phyloP scores from a whole-genome alignment of 2,113 vertebrate species.

The Leucopsar rothschildi region DNA sequence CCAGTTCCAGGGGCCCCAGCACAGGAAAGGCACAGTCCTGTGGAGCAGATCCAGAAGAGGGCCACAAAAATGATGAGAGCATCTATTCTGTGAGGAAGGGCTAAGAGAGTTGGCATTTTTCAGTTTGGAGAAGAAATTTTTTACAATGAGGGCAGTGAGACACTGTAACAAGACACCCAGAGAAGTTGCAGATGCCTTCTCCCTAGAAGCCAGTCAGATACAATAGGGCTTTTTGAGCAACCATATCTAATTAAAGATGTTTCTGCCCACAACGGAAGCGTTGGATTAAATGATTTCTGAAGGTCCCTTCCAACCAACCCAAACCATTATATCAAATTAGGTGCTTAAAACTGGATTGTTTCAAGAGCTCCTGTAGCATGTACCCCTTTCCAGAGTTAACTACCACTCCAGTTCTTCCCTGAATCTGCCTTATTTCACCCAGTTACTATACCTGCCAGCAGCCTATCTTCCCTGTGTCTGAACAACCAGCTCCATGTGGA shows the following conservation, averaged over 20 bases:
- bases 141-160: neutral
- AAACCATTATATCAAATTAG: neutral
- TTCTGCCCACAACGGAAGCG: neutral
- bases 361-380: neutral
- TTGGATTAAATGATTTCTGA: neutral
- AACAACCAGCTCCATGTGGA: neutral
- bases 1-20: neutral
- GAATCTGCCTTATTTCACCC: neutral
- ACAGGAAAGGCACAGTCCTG: neutral
- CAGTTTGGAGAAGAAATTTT: neutral
- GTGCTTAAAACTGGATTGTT: neutral
- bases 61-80: neutral
- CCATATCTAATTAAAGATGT: neutral
- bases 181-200: neutral
- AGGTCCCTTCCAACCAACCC: neutral
- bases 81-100: neutral
- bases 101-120: neutral
- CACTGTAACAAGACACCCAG: neutral
- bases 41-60: neutral
- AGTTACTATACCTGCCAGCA: neutral
- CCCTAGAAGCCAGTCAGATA: neutral
- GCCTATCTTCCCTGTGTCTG: neutral
- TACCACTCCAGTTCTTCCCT: neutral
- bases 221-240: neutral
- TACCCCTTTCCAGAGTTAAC: neutral